Evolutionary conservation across 2,888 invertebrate genomes (phyloP).

Genomic region (Lysandra bellargus): DNA sequence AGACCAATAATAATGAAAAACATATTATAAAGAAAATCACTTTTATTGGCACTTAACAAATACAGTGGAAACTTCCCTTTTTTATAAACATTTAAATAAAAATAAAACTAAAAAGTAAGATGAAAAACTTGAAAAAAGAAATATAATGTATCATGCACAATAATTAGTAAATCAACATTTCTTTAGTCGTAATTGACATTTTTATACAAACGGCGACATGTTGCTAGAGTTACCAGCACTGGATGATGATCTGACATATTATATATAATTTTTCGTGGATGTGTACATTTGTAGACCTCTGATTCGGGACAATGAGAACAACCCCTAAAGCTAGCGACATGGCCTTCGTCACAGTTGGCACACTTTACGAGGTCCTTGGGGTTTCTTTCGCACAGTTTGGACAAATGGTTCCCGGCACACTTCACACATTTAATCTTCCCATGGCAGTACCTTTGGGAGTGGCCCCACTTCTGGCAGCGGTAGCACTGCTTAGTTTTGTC

Average conservation of each 20-base stretch:
- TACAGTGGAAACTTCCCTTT: not conserved
- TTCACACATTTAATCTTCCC: slow-evolving; percentile 56
- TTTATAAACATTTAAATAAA: not conserved
- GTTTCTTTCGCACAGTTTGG: slow-evolving; percentile 53
- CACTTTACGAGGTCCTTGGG: not conserved
- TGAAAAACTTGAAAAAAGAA: not conserved
- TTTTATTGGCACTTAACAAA: not conserved
- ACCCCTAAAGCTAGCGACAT: not conserved
- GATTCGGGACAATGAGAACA: not conserved
- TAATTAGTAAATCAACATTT: not conserved
- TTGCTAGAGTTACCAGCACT: not conserved
- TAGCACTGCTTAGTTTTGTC: slow-evolving; percentile 50
- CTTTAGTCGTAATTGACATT: not conserved
- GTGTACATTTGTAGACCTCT: not conserved
- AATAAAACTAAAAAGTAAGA: not conserved
- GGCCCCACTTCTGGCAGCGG: slow-evolving; percentile 69
- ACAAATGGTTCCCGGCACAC: slow-evolving; percentile 60
- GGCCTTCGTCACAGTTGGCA: slow-evolving; percentile 3
- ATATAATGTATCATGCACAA: not conserved
- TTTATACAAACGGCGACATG: not conserved
- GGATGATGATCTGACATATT: not conserved
- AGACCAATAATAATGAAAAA: too few species aligned
- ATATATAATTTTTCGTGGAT: not conserved
- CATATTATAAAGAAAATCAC: too few species aligned
- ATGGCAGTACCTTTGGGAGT: slow-evolving; percentile 53